Percentiles rank a stretch among this genome's conserved stretches.
phyloP scores from a whole-genome alignment of 2,113 vertebrate species.

The Numenius arquata region DNA sequence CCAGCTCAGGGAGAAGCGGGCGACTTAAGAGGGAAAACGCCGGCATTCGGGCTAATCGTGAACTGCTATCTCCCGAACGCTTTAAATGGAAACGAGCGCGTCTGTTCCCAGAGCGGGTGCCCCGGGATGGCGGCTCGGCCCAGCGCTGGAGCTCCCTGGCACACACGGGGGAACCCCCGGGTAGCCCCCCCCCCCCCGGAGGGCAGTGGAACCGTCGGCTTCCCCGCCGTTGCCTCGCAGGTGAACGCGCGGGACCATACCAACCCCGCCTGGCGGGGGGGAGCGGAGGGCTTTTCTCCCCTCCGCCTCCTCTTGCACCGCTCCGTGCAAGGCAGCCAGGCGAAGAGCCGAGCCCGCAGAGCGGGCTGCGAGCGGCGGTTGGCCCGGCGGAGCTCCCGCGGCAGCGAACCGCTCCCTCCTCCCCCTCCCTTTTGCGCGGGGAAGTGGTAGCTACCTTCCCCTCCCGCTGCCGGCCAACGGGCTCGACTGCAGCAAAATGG shows the following conservation, averaged over 20 bases:
- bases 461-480: not conserved
- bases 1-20: not conserved
- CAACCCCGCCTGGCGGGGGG: not conserved
- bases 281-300: not conserved
- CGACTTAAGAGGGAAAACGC: rapidly evolving
- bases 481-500: slow-evolving; percentile 72
- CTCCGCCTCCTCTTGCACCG: too few relatives aligned
- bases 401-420: not conserved
- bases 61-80: not conserved
- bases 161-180: not conserved
- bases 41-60: not conserved
- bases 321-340: not conserved
- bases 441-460: slow-evolving; percentile 37
- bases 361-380: too few relatives aligned
- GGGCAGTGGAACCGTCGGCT: slow-evolving; percentile 1
- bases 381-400: not conserved
- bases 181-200: rapidly evolving
- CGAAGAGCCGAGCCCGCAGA: too few relatives aligned
- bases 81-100: not conserved
- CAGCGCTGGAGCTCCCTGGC: not conserved
- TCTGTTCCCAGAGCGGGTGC: not conserved
- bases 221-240: slow-evolving; percentile 12
- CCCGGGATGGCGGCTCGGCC: not conserved
- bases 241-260: slow-evolving; percentile 30
- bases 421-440: not conserved